Evolutionary conservation across 2,113 vertebrate genomes (phyloP).

Genomic region (Eudyptes chrysolophus): DNA sequence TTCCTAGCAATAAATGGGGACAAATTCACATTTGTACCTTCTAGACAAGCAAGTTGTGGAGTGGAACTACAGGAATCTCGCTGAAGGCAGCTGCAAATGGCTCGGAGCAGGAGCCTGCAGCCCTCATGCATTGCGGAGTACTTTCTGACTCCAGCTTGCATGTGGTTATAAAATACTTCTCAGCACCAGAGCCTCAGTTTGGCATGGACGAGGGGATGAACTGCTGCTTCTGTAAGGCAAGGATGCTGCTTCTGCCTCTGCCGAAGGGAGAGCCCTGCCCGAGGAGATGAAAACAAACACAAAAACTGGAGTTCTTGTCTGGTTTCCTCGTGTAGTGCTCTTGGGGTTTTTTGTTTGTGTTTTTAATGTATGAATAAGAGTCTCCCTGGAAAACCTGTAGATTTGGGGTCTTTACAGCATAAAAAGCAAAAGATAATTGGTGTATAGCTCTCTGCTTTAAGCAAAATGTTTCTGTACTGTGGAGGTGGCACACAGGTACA

Average conservation of each 20-base stretch:
- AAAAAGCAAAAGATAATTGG: not conserved
- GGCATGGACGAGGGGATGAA: not conserved
- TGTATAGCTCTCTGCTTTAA: not conserved
- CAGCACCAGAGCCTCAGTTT: not conserved
- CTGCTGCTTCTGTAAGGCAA: not conserved
- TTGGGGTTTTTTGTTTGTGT: not conserved
- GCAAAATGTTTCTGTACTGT: not conserved
- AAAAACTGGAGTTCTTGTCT: not conserved
- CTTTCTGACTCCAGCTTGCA: not conserved
- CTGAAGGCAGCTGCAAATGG: not conserved
- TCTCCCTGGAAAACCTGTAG: not conserved
- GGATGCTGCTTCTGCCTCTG: not conserved
- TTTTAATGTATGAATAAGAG: not conserved
- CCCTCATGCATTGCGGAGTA: not conserved
- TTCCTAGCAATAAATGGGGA: not conserved
- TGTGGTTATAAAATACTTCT: not conserved
- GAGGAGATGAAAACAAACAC: fast-evolving
- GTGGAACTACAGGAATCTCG: not conserved
- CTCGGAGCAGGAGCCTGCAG: not conserved
- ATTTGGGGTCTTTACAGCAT: not conserved
- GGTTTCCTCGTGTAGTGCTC: not conserved
- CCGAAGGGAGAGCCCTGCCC: not conserved
- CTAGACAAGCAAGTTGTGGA: not conserved
- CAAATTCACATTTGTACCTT: not conserved
- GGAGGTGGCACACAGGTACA: not conserved